Evolutionary conservation across 2,113 vertebrate species (phyloP).

Genomic region (Sprattus sprattus): DNA sequence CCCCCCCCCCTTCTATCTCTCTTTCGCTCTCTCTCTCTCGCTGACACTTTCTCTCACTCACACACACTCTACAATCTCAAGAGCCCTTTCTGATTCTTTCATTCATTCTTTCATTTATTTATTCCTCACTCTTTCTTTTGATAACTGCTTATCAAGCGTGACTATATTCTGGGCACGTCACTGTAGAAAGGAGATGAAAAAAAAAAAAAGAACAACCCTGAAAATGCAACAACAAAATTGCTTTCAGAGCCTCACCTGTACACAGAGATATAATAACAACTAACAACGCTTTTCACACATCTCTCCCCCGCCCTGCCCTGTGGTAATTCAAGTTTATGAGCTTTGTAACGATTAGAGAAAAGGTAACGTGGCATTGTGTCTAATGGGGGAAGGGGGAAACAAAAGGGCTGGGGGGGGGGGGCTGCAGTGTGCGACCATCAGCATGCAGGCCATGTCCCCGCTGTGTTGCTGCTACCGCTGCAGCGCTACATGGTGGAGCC

Average conservation of each 20-base stretch:
- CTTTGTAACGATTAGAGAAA: neutral
- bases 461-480: neutral
- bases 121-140: neutral
- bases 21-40: neutral
- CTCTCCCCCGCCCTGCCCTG: neutral
- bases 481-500: neutral
- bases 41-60: neutral
- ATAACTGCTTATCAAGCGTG: neutral
- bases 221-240: neutral
- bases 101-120: neutral
- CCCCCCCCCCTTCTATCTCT: neutral
- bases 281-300: neutral
- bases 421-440: neutral
- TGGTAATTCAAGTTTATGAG: neutral
- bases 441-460: neutral
- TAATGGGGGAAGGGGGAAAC: neutral
- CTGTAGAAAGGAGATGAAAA: neutral
- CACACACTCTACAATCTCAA: neutral
- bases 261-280: neutral
- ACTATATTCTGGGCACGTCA: neutral
- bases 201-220: neutral
- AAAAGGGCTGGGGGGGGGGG: neutral
- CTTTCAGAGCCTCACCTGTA: conserved; percentile 1
- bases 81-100: neutral
- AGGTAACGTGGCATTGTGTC: neutral